Conservation (phyloP, 2,888 invertebrate species). For the Parnassius glacialis region DNA sequence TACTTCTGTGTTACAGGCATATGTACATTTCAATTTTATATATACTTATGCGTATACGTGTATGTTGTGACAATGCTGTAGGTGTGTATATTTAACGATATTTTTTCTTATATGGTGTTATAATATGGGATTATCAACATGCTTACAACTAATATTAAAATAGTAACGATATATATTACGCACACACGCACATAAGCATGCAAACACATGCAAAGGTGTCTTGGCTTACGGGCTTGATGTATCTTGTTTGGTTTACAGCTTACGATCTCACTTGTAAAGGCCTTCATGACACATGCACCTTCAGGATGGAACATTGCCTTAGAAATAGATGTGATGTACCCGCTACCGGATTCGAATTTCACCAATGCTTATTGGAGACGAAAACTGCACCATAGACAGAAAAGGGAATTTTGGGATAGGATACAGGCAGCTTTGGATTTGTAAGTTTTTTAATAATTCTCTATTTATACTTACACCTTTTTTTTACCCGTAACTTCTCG, state of each 20-base stretch:
- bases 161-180: too few species aligned
- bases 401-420: conserved; percentile 77
- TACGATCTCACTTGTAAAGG: conserved; percentile 80
- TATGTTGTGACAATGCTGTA: too few species aligned
- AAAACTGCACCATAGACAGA: conserved; percentile 69
- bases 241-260: conserved; percentile 54
- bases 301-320: conserved; percentile 79
- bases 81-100: too few species aligned
- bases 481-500: too few species aligned
- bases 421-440: conserved; percentile 54
- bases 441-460: conserved; percentile 37
- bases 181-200: too few species aligned
- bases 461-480: not conserved
- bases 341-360: conserved; percentile 66
- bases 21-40: too few species aligned
- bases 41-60: too few species aligned
- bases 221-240: not conserved
- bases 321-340: conserved; percentile 82
- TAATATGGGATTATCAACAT: too few species aligned
- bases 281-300: conserved; percentile 78
- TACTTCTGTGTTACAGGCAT: too few species aligned
- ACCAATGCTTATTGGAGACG: conserved; percentile 49
- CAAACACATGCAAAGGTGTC: too few species aligned
- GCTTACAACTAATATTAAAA: too few species aligned
- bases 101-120: too few species aligned